A percentile compares a stretch with the other conserved stretches of the same genome.
Conservation (phyloP, 2,113 vertebrate genomes). For the Apodemus speciosus region DNA sequence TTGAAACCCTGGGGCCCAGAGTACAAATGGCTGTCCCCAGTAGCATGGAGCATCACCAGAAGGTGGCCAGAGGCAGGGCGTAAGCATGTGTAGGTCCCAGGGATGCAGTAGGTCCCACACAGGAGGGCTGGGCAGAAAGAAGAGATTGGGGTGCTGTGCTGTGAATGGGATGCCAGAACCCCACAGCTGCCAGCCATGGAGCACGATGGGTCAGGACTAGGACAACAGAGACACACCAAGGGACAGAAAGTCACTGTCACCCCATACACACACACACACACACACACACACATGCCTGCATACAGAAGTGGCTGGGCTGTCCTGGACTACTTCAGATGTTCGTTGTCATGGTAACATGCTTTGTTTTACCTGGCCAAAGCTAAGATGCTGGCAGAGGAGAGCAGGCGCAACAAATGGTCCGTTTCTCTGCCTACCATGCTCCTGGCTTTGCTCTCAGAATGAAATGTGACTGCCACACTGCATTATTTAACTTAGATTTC, state of each 20-base stretch:
- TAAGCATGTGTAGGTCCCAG: background rate
- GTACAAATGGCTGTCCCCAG: background rate
- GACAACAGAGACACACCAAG: background rate
- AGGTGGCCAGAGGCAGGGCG: background rate
- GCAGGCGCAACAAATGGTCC: background rate
- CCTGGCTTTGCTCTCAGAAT: slow-evolving; percentile 24
- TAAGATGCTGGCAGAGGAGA: background rate
- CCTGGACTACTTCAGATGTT: background rate
- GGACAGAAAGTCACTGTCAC: background rate
- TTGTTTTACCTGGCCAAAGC: background rate
- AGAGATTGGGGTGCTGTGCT: background rate
- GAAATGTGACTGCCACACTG: background rate
- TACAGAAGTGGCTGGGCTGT: background rate
- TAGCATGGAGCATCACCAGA: background rate
- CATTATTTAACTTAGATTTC: slow-evolving; percentile 13
- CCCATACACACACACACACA: background rate
- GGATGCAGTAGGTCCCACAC: background rate
- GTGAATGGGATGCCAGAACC: background rate
- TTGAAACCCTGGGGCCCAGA: background rate
- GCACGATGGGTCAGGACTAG: background rate
- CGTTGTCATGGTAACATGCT: background rate
- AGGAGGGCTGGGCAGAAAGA: background rate
- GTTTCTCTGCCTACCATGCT: slow-evolving; percentile 4
- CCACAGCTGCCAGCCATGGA: background rate
- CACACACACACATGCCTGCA: background rate